Conservation (phyloP, 2,797 vertebrate species). For the Pogoniulus pusillus region DNA sequence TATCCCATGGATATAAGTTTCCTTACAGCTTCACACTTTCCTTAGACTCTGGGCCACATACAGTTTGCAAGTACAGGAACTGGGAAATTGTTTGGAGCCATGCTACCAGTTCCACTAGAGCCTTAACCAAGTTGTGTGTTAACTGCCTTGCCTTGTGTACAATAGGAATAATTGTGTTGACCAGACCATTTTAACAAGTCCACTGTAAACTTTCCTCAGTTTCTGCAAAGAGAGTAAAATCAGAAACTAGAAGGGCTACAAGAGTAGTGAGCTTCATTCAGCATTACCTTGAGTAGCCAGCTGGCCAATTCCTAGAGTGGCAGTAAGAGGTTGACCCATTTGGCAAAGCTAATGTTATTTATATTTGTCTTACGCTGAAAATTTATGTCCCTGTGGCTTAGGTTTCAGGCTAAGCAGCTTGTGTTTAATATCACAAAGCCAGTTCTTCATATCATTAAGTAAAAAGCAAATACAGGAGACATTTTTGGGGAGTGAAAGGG, state of each 20-base stretch:
- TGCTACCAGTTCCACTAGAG: not conserved
- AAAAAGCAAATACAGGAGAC: not conserved
- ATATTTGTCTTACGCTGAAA: constrained; percentile 28
- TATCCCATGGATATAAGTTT: not conserved
- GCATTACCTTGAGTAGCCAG: constrained; percentile 26
- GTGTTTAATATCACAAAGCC: not conserved
- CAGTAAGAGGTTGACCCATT: constrained; percentile 42
- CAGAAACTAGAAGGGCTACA: not conserved
- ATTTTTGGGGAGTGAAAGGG: not conserved
- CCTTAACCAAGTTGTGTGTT: not conserved
- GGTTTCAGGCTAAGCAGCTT: constrained; percentile 8
- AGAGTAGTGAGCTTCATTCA: constrained; percentile 29
- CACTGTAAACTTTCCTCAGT: not conserved
- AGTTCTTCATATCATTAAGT: not conserved
- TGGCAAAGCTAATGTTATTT: constrained; percentile 41
- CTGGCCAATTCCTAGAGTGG: constrained; percentile 19
- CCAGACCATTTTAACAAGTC: not conserved
- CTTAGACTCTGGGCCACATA: not conserved
- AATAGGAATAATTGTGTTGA: constrained; percentile 1
- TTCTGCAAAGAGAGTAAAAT: not conserved
- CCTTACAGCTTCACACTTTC: not conserved
- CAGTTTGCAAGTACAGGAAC: not conserved
- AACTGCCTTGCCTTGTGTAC: not conserved
- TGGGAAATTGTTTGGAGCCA: not conserved
- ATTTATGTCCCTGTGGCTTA: not conserved